Conservation (phyloP, 2,113 vertebrate species). For the Typhlomys cinereus region DNA sequence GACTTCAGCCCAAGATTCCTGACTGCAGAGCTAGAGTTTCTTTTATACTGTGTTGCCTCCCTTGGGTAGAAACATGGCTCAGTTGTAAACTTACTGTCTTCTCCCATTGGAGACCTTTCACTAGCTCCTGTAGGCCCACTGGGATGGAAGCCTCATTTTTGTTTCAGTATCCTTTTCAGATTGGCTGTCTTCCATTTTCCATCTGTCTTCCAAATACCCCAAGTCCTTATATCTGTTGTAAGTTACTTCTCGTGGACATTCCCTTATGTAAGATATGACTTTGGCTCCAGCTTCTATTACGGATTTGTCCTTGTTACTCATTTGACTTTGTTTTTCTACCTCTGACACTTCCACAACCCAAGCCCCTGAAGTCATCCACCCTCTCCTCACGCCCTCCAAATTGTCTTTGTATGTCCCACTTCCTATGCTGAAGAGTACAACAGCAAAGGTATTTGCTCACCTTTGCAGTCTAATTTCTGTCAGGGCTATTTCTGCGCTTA, state of each 20-base stretch:
- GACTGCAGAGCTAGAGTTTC: slow-evolving; percentile 9
- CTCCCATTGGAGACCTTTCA: slow-evolving; percentile 6
- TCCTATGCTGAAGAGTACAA: background rate
- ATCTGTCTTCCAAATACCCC: background rate
- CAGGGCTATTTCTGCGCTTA: background rate
- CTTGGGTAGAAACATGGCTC: slow-evolving; percentile 48
- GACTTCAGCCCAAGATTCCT: background rate
- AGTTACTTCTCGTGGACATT: slow-evolving; percentile 3
- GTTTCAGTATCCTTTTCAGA: slow-evolving; percentile 42
- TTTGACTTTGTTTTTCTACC: slow-evolving; percentile 11
- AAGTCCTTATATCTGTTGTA: background rate
- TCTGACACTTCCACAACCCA: background rate
- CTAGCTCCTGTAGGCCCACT: background rate
- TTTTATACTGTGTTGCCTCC: slow-evolving; percentile 9
- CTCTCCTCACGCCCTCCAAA: background rate
- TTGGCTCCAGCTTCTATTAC: background rate
- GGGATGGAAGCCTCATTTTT: background rate
- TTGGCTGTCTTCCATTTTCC: slow-evolving; percentile 21
- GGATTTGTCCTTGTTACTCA: background rate
- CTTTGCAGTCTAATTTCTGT: background rate
- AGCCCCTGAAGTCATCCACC: background rate
- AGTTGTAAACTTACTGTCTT: slow-evolving; percentile 43
- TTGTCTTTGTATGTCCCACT: background rate
- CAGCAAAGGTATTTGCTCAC: background rate
- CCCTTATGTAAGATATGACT: background rate